phyloP scores from a whole-genome alignment of 2,797 vertebrate genomes.

The Tragelaphus oryx region DNA sequence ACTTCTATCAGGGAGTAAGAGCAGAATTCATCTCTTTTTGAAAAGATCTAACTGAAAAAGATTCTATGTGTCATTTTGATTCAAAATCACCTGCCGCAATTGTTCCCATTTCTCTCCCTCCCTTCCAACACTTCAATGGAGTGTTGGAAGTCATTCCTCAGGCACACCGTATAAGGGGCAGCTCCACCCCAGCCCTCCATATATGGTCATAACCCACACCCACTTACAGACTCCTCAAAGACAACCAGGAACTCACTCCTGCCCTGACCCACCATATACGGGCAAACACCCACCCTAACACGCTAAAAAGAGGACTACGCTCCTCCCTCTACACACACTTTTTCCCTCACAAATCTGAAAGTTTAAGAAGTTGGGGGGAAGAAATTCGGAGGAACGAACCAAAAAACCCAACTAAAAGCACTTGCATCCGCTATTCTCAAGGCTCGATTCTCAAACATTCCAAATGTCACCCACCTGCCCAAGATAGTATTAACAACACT shows the following conservation, averaged over 20 bases:
- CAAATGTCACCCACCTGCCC: not conserved
- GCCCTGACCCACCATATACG: constrained; percentile 37
- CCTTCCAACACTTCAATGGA: not conserved
- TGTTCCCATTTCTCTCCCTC: constrained; percentile 26
- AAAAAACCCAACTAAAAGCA: not conserved
- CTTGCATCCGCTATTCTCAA: not conserved
- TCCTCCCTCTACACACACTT: constrained; percentile 36
- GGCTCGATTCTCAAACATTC: not conserved
- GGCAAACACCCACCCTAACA: constrained; percentile 33
- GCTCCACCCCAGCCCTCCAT: constrained; percentile 68
- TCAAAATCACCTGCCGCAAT: constrained; percentile 7
- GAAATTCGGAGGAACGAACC: not conserved
- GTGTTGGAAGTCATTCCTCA: constrained; percentile 26
- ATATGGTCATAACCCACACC: constrained; percentile 63
- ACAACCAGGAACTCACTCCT: constrained; percentile 6
- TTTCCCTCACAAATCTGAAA: constrained; percentile 17
- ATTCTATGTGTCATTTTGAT: not conserved
- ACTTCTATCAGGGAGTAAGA: not conserved
- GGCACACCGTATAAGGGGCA: constrained; percentile 38
- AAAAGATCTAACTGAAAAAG: constrained; percentile 42
- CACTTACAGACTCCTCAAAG: not conserved
- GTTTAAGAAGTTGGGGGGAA: constrained; percentile 34
- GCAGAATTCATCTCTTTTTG: constrained; percentile 49
- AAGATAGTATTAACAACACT: not conserved
- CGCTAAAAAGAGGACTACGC: not conserved